phyloP scores from a whole-genome alignment of 2,888 invertebrate species.

The Caenorhabditis auriculariae region DNA sequence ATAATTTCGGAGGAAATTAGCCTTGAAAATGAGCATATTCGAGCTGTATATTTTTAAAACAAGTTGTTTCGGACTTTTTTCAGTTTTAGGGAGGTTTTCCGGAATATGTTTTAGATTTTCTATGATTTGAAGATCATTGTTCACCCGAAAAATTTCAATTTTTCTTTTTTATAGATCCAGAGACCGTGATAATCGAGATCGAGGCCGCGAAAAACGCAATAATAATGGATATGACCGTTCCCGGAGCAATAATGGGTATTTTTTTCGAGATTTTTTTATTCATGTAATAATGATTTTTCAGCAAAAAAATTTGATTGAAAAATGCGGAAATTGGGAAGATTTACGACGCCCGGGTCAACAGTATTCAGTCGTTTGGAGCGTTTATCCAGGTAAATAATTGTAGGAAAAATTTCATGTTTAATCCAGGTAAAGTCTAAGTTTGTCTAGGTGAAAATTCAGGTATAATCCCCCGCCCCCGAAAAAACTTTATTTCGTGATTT shows the following conservation, averaged over 20 bases:
- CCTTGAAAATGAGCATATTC: neutral
- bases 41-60: neutral
- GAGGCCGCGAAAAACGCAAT: slow-evolving; percentile 4
- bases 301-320: slow-evolving; percentile 7
- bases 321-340: slow-evolving; percentile 73
- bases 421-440: too few species aligned
- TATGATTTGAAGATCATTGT: too few species aligned
- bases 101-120: too few species aligned
- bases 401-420: too few species aligned
- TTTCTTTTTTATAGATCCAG: too few species aligned
- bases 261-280: neutral
- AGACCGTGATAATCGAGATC: slow-evolving; percentile 8
- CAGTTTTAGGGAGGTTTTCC: too few species aligned
- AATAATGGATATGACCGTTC: slow-evolving; percentile 1
- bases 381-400: slow-evolving; percentile 81
- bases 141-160: too few species aligned
- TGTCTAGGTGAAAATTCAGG: too few species aligned
- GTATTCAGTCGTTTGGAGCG: slow-evolving; percentile 95
- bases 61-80: neutral
- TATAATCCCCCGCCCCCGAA: too few species aligned
- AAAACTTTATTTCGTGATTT: too few species aligned
- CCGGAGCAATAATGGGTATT: slow-evolving; percentile 1
- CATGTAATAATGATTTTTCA: neutral
- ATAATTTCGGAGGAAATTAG: neutral
- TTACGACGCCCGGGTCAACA: slow-evolving; percentile 88